Percentiles rank a stretch among this genome's conserved stretches.
These are phyloP conservation scores for Galeopsomyia nigrocyanea DNA, from an alignment of 2,888 invertebrate genomes.

Conservation along the genomic window DNA sequence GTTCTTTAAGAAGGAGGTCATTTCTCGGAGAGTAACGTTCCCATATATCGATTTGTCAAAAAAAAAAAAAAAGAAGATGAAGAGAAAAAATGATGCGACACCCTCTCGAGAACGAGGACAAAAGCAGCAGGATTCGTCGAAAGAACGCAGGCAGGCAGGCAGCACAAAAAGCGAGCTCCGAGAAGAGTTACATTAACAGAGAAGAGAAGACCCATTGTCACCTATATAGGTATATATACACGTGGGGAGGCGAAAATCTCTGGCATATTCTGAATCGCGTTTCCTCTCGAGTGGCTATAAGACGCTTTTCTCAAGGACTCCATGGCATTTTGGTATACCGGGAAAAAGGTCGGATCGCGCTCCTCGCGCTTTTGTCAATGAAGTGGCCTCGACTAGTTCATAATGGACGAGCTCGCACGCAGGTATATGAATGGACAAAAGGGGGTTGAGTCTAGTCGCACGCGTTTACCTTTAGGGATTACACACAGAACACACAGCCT, in stretches of 20 bases:
- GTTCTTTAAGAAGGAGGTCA: background rate
- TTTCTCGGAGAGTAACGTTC: background rate
- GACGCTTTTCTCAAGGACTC: slow-evolving; percentile 40
- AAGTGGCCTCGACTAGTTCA: background rate
- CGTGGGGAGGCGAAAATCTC: no score
- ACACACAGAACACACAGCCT: no score
- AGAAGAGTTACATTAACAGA: slow-evolving; percentile 27
- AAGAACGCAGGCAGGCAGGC: background rate
- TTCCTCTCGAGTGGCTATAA: slow-evolving; percentile 36
- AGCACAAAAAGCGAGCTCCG: slow-evolving; percentile 4
- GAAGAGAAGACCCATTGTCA: slow-evolving; percentile 20
- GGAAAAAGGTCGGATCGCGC: slow-evolving; percentile 5
- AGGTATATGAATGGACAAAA: background rate
- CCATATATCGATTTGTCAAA: slow-evolving; percentile 24
- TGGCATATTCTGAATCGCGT: slow-evolving; percentile 33
- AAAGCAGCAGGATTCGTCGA: no score
- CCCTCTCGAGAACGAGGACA: no score
- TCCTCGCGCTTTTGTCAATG: background rate
- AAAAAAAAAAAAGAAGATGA: no score
- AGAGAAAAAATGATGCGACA: no score
- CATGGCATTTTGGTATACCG: slow-evolving; percentile 7
- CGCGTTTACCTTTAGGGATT: background rate
- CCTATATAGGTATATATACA: no score
- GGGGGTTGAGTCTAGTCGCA: background rate
- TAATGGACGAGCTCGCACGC: background rate